phyloP scores from a whole-genome alignment of 2,888 invertebrate genomes.

The Plagiodera versicolora region DNA sequence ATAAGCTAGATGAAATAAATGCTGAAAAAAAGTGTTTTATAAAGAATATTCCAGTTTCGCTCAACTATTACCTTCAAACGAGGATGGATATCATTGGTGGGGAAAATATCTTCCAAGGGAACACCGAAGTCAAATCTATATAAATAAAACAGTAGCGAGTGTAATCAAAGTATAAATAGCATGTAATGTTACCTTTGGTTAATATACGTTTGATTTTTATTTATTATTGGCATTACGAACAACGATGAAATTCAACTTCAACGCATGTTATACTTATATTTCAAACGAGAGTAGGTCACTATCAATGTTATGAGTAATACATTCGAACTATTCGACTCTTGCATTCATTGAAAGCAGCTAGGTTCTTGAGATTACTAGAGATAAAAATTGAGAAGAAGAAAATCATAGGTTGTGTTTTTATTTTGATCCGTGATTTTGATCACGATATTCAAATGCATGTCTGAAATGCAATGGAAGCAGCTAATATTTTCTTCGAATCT shows the following conservation, averaged over 20 bases:
- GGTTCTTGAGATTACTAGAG: too few relatives aligned
- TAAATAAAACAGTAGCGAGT: background rate
- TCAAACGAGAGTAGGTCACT: too few relatives aligned
- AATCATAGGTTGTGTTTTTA: background rate
- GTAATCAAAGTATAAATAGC: too few relatives aligned
- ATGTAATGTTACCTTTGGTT: background rate
- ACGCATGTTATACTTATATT: background rate
- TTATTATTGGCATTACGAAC: background rate
- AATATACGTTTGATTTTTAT: background rate
- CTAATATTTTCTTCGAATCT: conserved; percentile 29
- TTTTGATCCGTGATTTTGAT: background rate
- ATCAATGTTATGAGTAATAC: too few relatives aligned
- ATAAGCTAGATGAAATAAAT: conserved; percentile 8
- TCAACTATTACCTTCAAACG: conserved; percentile 32
- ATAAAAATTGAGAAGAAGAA: too few relatives aligned
- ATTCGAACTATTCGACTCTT: background rate
- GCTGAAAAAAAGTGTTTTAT: background rate
- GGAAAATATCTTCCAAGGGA: conserved; percentile 40
- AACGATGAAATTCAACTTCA: background rate
- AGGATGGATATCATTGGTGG: conserved; percentile 37
- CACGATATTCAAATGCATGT: background rate
- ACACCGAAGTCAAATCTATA: conserved; percentile 41
- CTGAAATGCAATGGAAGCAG: conserved; percentile 9
- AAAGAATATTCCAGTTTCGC: background rate
- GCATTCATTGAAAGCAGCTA: too few relatives aligned